Conservation (phyloP, 2,888 invertebrate genomes). For the Aspidiotus destructor region DNA sequence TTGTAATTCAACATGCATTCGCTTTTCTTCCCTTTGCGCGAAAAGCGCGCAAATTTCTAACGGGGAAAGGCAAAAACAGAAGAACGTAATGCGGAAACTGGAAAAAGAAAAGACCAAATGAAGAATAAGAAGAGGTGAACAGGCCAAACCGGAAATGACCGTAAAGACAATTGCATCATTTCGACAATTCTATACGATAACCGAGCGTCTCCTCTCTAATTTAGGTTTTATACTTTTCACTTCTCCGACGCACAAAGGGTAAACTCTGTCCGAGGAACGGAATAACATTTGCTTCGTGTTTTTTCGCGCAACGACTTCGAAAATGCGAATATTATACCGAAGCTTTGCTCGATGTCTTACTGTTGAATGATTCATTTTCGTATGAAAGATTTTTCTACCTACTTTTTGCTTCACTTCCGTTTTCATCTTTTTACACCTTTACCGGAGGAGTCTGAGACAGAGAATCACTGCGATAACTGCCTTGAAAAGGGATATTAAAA, state of each 20-base stretch:
- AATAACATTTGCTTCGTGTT: slow-evolving; percentile 10
- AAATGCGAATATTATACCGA: not conserved
- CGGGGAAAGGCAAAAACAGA: slow-evolving; percentile 7
- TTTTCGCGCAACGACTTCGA: not conserved
- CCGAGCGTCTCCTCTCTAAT: slow-evolving; percentile 15
- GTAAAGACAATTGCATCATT: slow-evolving; percentile 26
- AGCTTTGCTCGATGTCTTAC: not conserved
- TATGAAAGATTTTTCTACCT: not conserved
- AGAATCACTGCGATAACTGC: no score
- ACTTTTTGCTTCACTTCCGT: not conserved
- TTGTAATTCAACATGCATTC: slow-evolving; percentile 23
- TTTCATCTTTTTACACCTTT: no score
- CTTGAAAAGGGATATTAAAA: no score
- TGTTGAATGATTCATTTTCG: slow-evolving; percentile 25
- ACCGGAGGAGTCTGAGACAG: no score
- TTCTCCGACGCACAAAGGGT: slow-evolving; percentile 11
- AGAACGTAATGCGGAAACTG: slow-evolving; percentile 10
- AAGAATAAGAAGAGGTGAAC: slow-evolving; percentile 20
- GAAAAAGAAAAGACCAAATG: not conserved
- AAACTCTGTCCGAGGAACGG: slow-evolving; percentile 2
- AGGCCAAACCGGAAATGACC: slow-evolving; percentile 25
- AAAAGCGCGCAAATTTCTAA: slow-evolving; percentile 7
- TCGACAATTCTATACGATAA: slow-evolving; percentile 18
- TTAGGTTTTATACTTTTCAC: slow-evolving; percentile 17
- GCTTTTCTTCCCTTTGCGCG: slow-evolving; percentile 9